Evolutionary conservation across 2,888 invertebrate species (phyloP), one percentile per base, ranked within the genome.

Genomic region (Cotesia congregata): DNA sequence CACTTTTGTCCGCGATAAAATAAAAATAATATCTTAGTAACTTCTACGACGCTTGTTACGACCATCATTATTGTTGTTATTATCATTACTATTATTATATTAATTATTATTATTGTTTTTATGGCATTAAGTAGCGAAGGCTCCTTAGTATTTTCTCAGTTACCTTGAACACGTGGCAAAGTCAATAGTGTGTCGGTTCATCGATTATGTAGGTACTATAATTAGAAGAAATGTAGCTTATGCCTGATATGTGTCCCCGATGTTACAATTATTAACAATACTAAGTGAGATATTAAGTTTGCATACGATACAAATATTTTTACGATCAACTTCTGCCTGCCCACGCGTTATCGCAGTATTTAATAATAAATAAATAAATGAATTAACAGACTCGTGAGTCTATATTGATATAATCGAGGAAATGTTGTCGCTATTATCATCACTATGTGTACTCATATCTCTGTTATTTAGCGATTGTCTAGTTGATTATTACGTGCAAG

Each of bases 1-100:
- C 78, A 83, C 81, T 82, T 81, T 78, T 70, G 39, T 65, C 76
- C 70, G 67, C 72, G 72, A 61, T 38, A 50, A 50, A 50, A 61
- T 38, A 50, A 50, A 50, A 50, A 50, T 50, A 50, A 50, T 12
- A 12, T 4, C 50, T 1, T 1, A 12, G 7, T 50, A 50, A 50
- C 50, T 50, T 38, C 67, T 73, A 77, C 77, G 74, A 78, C 60
- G 40, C 30, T 30, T 30, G 30, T 30, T 50, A 12, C 50, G 50
- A 50, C 12, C 7, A 9, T 50, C 12, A 50, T 9, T 50, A 50
- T 50, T 50, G 12, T 7, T 50, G 6, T 50, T 41, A 41, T 5
- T 41, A 41, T 41, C 9, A 41, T 41, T 41, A 41, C 72, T 72
- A 64, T 70, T 77, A 78, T 68, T 60, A n/a, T 61, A 41, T 15